phyloP scores from a whole-genome alignment of 35 echinoderm and acorn worm species.

The Antedon bifida region DNA sequence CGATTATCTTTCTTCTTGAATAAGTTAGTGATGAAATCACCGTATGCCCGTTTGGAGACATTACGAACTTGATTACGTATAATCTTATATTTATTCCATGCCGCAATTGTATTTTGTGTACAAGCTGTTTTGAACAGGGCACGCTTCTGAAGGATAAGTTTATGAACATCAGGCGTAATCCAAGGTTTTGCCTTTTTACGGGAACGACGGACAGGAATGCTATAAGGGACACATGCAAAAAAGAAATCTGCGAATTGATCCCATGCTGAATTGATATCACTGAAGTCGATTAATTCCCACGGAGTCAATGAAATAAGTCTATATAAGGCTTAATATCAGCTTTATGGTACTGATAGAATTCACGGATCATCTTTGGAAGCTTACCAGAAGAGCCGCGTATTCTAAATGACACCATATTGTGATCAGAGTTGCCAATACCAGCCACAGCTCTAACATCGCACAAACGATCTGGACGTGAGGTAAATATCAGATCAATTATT shows the following conservation, averaged over 20 bases:
- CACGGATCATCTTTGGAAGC: not conserved
- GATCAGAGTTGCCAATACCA: not conserved
- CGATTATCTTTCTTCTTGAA: not conserved
- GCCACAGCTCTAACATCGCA: not conserved
- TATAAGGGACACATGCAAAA: not conserved
- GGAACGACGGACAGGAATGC: not conserved
- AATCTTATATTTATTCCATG: not conserved
- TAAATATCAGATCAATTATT: not conserved
- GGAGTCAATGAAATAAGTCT: not conserved
- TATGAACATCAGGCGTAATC: not conserved
- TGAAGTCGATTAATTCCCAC: not conserved
- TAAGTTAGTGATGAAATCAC: not conserved
- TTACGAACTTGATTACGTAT: not conserved
- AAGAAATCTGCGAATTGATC: not conserved
- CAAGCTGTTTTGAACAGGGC: not conserved
- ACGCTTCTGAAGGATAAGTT: not conserved
- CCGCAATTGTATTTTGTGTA: not conserved
- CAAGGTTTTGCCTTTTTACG: not conserved
- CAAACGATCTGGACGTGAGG: not conserved
- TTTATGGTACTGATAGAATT: not conserved
- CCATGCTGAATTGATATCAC: not conserved
- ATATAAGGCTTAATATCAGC: not conserved
- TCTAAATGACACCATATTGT: too few species aligned
- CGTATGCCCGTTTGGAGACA: not conserved
- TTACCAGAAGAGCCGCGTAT: too few species aligned